Evolutionary conservation across 1,140 invertebrate genomes (phyloP), one percentile per base, ranked within the genome.

Genomic region (Psix sp.): DNA sequence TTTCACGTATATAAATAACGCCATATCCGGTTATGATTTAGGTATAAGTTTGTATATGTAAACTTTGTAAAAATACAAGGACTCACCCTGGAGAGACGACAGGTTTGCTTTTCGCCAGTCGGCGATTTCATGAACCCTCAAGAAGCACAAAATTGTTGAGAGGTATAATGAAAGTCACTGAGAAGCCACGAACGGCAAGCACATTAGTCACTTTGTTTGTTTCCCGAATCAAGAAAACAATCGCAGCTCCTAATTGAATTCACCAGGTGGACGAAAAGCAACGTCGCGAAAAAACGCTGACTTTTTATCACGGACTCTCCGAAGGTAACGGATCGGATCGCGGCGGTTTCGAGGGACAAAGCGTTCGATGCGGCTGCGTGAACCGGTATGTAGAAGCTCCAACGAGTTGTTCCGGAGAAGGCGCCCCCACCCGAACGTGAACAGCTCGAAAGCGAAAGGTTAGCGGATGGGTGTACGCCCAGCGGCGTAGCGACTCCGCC

Each of bases 321-420:
- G 6, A 11, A 43, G 42, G 40, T 14, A 33, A 73, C 57, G 29
- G 21, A 59, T 57, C 65, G 63, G 46, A 59, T 21, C 46, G 38
- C 52, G 56, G 45, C 65, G 57, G 24, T 49, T 39, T 60, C 71
- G 48, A 66, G 67, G 56, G 31, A 59, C 67, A 78, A 57, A 78
- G 78, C 80, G 81, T 79, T 82, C 84, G 79, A 60, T 79, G 82
- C 84, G 83, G 77, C 81, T 85, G 84, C 83, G 82, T 84, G 81
- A 84, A 85, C 79, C 81, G 80, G 81, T 87, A 80, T 87, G 48
- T 62, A 40, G 54, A 62, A 59, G 59, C 43, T 68, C 35, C 49
- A 33, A 33, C 65, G 74, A 62, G 63, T 11, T 17, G 70, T 52
- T 54, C 49, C 38, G 21, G 43, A 60, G 68, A 65, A 65, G 43